These are phyloP conservation scores for Pseudomyrmex flavicornis DNA, from an alignment of 1,140 invertebrate genomes.

Conservation along the genomic window DNA sequence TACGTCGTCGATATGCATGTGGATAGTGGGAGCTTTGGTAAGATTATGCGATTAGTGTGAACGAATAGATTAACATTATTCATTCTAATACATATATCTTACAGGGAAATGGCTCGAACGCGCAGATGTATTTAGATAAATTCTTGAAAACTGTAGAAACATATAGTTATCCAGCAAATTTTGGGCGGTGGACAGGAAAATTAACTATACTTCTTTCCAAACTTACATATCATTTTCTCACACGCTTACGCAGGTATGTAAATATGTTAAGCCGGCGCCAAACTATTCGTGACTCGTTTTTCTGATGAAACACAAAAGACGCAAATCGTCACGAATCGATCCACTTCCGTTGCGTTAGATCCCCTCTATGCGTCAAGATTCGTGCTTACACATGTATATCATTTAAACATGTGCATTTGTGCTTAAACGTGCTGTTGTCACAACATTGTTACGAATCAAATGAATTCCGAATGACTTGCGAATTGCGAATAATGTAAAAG, in stretches of 20 bases:
- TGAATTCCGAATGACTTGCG: too few species aligned
- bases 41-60: constrained; percentile 55
- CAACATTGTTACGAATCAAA: too few species aligned
- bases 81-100: constrained; percentile 58
- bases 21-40: constrained; percentile 80
- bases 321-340: too few species aligned
- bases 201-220: constrained; percentile 88
- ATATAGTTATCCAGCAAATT: constrained; percentile 96
- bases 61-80: background rate
- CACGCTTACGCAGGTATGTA: constrained; percentile 86
- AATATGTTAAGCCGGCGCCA: background rate
- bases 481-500: too few species aligned
- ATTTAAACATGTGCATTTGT: too few species aligned
- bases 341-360: too few species aligned
- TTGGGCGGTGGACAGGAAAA: constrained; percentile 90
- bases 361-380: too few species aligned
- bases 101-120: constrained; percentile 86
- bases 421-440: too few species aligned
- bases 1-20: constrained; percentile 86
- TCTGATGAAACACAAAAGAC: too few species aligned
- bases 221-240: constrained; percentile 87
- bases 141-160: constrained; percentile 94
- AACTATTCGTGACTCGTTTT: too few species aligned
- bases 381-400: too few species aligned
- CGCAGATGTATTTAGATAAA: constrained; percentile 91